Conservation (phyloP, 2,888 invertebrate species). For the Copidosoma aretas region DNA sequence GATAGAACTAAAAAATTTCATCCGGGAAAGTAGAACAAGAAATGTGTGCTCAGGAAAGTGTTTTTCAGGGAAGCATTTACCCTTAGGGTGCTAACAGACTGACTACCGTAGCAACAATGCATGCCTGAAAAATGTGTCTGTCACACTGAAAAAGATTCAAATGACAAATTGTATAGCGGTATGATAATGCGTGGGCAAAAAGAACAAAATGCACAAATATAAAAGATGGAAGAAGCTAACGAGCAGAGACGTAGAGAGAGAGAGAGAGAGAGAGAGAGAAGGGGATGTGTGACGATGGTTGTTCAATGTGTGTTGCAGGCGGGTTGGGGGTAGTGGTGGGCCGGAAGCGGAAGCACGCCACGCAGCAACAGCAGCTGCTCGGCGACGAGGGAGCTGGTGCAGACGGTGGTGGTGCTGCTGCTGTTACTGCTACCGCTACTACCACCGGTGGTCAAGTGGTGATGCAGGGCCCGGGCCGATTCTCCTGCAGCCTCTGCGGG, state of each 20-base stretch:
- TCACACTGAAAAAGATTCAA: neutral
- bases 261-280: neutral
- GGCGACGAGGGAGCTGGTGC: too few species aligned
- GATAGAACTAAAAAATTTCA: too few species aligned
- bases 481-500: constrained; percentile 63
- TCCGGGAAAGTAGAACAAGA: too few species aligned
- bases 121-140: neutral
- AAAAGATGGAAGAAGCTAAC: constrained; percentile 2
- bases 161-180: constrained; percentile 33
- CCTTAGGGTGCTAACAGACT: too few species aligned
- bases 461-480: constrained; percentile 62
- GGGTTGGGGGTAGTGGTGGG: constrained; percentile 63
- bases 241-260: constrained; percentile 4
- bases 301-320: constrained; percentile 62
- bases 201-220: constrained; percentile 9
- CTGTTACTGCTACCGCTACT: constrained; percentile 55
- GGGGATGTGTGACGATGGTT: constrained; percentile 60
- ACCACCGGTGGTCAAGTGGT: constrained; percentile 62
- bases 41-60: too few species aligned
- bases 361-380: constrained; percentile 35
- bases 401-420: too few species aligned
- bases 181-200: constrained; percentile 42
- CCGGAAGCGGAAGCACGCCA: constrained; percentile 61
- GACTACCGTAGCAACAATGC: too few species aligned
- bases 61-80: too few species aligned